Evolutionary conservation across 2,113 vertebrate genomes (phyloP), one percentile per base, ranked within the genome.

Genomic region (Poecilia latipinna): DNA sequence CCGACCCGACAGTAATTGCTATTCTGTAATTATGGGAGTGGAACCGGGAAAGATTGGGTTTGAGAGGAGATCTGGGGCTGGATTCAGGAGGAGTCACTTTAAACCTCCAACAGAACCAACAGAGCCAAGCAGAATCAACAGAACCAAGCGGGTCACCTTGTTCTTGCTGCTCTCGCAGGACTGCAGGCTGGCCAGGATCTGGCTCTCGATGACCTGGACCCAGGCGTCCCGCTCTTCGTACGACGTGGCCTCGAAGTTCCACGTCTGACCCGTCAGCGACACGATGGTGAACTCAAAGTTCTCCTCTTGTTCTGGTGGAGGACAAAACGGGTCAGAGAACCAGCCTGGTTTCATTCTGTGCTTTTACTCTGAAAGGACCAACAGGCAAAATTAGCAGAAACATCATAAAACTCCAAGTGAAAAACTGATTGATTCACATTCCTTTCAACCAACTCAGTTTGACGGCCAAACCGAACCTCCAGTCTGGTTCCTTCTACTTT

Each of bases 111-210:
- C 35, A 37, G 35, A 35, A 35, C 33, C 33, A 35, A 8, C 33
- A 35, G 33, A 37, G 11, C 35, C 35, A 37, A 8, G 10, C 35
- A 37, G 35, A 35, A 35, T 8, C 33, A 35, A 8, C 33, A 35
- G 33, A 37, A 37, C 35, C 35, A 37, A 8, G 10, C 10, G 2
- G 4, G 24, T 63, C 78, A 99, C 98, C 98, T 99, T 99, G 88
- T 97, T 98, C 93, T 99, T 99, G 95, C 96, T 98, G 96, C 97
- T 98, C 91, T 99, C 97, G 1, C 98, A 99, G 0, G 97, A 97
- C 95, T 99, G 97, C 66, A 99, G 93, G 80, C 97, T 97, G 89
- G 97, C 97, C 77, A 99, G 94, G 91, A 99, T 99, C 94, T 99
- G 98, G 88, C 97, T 97, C 94, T 99, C 97, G 68, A 98, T 95